A percentile compares a stretch with the other conserved stretches of the same genome.
Conservation (phyloP, 1,140 invertebrate genomes). For the Euura lappo region DNA sequence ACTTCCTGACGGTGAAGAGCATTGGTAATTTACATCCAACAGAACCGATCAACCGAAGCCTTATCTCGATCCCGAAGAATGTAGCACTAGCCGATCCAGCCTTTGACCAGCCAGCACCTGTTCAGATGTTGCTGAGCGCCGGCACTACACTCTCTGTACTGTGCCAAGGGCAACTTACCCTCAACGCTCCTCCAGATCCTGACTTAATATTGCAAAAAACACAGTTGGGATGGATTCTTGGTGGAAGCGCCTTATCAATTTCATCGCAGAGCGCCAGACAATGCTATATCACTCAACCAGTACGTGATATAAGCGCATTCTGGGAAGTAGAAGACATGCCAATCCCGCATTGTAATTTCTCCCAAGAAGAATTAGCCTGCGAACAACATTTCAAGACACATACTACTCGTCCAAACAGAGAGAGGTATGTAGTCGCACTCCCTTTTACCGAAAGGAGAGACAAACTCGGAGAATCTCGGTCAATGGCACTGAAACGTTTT, state of each 20-base stretch:
- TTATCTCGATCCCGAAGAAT: background rate
- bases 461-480: background rate
- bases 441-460: background rate
- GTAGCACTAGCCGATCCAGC: background rate
- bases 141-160: slow-evolving; percentile 16
- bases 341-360: background rate
- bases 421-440: background rate
- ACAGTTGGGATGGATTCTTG: slow-evolving; percentile 19
- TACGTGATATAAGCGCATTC: slow-evolving; percentile 17
- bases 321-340: background rate
- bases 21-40: background rate
- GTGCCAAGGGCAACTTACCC: slow-evolving; percentile 4
- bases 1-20: background rate
- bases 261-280: background rate
- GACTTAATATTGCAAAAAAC: slow-evolving; percentile 20
- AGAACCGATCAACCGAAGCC: background rate
- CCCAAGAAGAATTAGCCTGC: background rate
- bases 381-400: background rate
- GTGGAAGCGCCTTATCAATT: slow-evolving; percentile 14
- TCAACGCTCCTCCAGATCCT: background rate
- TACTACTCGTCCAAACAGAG: background rate
- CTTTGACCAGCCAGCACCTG: background rate
- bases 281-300: slow-evolving; percentile 8
- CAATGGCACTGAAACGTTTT: background rate
- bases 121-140: slow-evolving; percentile 13